Evolutionary conservation across 2,113 vertebrate genomes (phyloP).

Genomic region (Xiphophorus couchianus): DNA sequence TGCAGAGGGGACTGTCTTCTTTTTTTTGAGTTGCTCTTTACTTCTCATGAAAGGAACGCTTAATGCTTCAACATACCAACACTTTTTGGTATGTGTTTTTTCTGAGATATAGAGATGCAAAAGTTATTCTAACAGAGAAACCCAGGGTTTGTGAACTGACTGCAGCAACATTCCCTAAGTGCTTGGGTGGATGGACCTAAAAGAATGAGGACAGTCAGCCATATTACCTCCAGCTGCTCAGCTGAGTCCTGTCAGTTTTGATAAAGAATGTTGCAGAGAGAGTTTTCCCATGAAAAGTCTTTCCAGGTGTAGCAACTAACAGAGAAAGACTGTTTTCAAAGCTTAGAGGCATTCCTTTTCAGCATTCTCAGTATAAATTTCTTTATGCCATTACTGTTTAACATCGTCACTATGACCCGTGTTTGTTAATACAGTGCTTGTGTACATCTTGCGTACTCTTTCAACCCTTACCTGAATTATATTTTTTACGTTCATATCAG

Average conservation of each 20-base stretch:
- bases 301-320: background rate
- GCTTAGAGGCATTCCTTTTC: background rate
- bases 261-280: background rate
- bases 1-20: background rate
- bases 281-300: background rate
- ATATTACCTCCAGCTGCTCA: background rate
- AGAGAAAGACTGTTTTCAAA: background rate
- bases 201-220: background rate
- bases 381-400: too few relatives aligned
- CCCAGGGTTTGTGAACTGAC: too few relatives aligned
- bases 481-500: background rate
- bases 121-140: background rate
- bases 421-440: too few relatives aligned
- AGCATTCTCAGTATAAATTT: too few relatives aligned
- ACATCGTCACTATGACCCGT: too few relatives aligned
- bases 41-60: background rate
- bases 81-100: background rate
- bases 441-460: too few relatives aligned
- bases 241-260: background rate
- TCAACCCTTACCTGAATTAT: background rate
- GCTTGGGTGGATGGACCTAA: background rate
- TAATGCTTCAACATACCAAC: background rate
- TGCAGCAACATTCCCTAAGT: background rate
- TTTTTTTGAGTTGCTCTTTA: background rate
- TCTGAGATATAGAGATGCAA: background rate